Evolutionary conservation across 2,113 vertebrate genomes (phyloP).

Genomic region (Psittacula cyanocephala): DNA sequence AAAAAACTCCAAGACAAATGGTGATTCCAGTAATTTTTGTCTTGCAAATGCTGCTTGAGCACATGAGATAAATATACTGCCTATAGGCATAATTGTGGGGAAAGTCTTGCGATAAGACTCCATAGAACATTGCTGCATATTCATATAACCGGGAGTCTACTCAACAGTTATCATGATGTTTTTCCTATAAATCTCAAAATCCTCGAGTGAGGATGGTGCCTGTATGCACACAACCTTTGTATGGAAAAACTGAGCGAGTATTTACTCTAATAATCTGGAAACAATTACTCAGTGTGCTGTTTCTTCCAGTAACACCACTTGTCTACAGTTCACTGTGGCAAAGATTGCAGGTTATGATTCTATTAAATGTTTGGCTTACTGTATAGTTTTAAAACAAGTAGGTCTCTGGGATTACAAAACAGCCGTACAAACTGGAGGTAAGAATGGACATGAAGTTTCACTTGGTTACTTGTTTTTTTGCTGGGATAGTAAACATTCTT

Average conservation of each 20-base stretch:
- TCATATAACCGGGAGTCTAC: not conserved
- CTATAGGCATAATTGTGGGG: not conserved
- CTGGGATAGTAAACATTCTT: not conserved
- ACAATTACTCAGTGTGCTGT: not conserved
- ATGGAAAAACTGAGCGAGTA: conserved; percentile 38
- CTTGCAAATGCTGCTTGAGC: not conserved
- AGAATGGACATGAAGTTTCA: not conserved
- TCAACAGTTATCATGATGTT: not conserved
- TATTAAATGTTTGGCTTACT: conserved; percentile 6
- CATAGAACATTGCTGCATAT: not conserved
- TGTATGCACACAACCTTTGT: not conserved
- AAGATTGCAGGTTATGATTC: conserved; percentile 11
- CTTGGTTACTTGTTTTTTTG: not conserved
- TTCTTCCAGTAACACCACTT: conserved; percentile 24
- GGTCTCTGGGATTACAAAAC: conserved; percentile 18
- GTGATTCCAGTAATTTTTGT: not conserved
- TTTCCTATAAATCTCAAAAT: conserved; percentile 42
- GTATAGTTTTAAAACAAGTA: not conserved
- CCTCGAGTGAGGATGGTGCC: not conserved
- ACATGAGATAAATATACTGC: not conserved
- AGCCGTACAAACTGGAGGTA: not conserved
- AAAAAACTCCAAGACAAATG: not conserved
- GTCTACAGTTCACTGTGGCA: not conserved
- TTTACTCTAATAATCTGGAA: conserved; percentile 23
- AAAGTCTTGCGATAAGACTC: not conserved